phyloP scores from a whole-genome alignment of 1,140 invertebrate species.

The Drosophila dunni region DNA sequence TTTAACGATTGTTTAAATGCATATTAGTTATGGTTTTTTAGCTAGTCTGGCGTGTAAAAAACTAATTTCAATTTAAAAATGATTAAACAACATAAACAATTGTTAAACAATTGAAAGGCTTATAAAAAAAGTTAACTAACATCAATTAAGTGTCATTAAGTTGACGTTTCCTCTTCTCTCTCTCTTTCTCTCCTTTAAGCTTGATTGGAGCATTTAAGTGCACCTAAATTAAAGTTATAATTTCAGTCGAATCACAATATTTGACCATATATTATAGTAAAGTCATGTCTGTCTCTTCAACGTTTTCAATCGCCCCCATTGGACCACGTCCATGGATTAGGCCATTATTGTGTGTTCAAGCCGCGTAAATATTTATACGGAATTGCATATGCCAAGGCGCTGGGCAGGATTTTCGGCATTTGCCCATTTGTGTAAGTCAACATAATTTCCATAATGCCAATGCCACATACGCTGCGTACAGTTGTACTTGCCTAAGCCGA shows the following conservation, averaged over 20 bases:
- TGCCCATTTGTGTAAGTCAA: conserved; percentile 80
- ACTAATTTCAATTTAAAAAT: conserved; percentile 2
- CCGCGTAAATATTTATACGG: conserved; percentile 80
- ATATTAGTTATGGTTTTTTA: conserved; percentile 7
- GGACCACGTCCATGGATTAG: conserved; percentile 10
- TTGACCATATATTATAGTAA: conserved; percentile 26
- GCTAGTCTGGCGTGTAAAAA: neutral
- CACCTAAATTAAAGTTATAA: conserved; percentile 37
- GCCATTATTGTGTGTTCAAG: conserved; percentile 68
- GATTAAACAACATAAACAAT: conserved; percentile 12
- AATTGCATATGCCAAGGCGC: conserved; percentile 66
- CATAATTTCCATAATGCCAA: conserved; percentile 74
- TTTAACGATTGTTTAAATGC: neutral
- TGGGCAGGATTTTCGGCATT: conserved; percentile 60
- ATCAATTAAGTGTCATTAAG: neutral
- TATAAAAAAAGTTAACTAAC: conserved; percentile 9
- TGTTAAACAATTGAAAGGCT: conserved; percentile 3
- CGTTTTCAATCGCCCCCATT: neutral
- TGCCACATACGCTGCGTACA: conserved; percentile 23
- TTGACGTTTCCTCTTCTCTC: neutral
- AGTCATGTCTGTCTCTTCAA: neutral
- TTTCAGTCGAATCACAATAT: conserved; percentile 39
- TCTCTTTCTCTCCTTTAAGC: neutral
- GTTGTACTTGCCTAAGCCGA: neutral
- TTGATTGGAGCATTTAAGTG: conserved; percentile 7